Evolutionary conservation across 1,140 invertebrate species (phyloP).

Genomic region (Drosophila rufa): DNA sequence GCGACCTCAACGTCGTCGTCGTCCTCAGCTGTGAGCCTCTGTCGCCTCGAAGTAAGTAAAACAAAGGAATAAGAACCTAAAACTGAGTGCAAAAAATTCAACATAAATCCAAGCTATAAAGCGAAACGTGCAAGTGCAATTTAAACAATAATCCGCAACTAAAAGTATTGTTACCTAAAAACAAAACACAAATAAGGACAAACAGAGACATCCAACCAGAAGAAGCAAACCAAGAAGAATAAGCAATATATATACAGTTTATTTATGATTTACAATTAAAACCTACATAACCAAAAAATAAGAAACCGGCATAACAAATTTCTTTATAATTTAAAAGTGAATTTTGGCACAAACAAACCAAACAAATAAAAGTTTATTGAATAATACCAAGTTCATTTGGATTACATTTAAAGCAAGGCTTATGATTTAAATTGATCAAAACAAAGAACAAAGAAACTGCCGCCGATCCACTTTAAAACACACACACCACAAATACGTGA

Average conservation of each 20-base stretch:
- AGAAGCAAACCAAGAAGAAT: neutral
- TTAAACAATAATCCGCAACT: neutral
- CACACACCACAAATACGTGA: constrained; percentile 16
- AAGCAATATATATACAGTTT: constrained; percentile 9
- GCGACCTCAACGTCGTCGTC: constrained; percentile 27
- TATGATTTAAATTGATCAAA: constrained; percentile 6
- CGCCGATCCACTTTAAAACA: neutral
- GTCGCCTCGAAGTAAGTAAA: constrained; percentile 83
- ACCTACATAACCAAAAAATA: neutral
- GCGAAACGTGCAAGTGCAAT: neutral
- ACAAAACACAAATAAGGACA: neutral
- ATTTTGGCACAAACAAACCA: neutral
- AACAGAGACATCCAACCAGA: neutral
- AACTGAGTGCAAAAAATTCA: neutral
- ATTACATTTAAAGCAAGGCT: neutral
- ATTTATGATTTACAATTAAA: constrained; percentile 1
- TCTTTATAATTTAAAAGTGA: constrained; percentile 3
- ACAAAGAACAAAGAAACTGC: neutral
- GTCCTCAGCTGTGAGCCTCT: constrained; percentile 68
- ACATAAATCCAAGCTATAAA: neutral
- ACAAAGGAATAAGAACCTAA: neutral
- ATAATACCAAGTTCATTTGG: neutral
- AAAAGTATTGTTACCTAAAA: too few relatives aligned
- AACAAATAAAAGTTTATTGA: neutral
- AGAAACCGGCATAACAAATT: constrained; percentile 11